phyloP scores from a whole-genome alignment of 92 coral and sea anemone species.

The Paragorgia papillata region DNA sequence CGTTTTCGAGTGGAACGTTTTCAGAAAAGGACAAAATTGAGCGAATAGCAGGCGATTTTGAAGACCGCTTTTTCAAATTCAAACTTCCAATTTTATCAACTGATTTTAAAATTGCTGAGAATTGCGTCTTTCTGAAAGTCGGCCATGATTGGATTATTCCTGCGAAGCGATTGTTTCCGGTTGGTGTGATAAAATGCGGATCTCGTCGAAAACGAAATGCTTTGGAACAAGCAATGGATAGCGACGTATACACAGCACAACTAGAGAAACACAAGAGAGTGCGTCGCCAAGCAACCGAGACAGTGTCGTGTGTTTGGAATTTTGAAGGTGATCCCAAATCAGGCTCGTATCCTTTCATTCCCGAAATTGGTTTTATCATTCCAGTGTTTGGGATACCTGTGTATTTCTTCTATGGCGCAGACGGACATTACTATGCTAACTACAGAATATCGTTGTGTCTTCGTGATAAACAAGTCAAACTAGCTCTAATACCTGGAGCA shows the following conservation, averaged over 20 bases:
- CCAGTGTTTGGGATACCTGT: slow-evolving; percentile 85
- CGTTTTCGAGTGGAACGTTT: slow-evolving; percentile 90
- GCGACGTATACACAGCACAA: slow-evolving; percentile 80
- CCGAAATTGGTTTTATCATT: slow-evolving; percentile 62
- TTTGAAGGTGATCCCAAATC: slow-evolving; percentile 57
- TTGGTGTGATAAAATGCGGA: slow-evolving; percentile 78
- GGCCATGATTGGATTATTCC: slow-evolving; percentile 62
- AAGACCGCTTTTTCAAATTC: slow-evolving; percentile 84
- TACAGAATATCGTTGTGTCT: slow-evolving; percentile 74
- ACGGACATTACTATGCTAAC: slow-evolving; percentile 79
- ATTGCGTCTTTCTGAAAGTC: slow-evolving; percentile 74
- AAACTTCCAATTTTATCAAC: slow-evolving; percentile 82
- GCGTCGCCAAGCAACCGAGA: slow-evolving; percentile 55
- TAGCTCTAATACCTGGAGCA: slow-evolving; percentile 87
- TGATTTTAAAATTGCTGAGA: slow-evolving; percentile 78
- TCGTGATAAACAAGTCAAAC: slow-evolving; percentile 71
- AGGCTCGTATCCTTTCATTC: slow-evolving; percentile 71
- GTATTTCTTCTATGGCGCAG: slow-evolving; percentile 76
- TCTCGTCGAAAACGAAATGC: slow-evolving; percentile 70
- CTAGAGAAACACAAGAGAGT: slow-evolving; percentile 74
- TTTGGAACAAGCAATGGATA: slow-evolving; percentile 68
- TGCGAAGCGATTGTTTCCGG: slow-evolving; percentile 77
- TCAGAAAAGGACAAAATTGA: slow-evolving; percentile 83
- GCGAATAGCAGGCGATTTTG: slow-evolving; percentile 87
- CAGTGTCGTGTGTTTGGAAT: slow-evolving; percentile 34